phyloP scores from a whole-genome alignment of 2,797 vertebrate species.

The Onychomys arenicola region DNA sequence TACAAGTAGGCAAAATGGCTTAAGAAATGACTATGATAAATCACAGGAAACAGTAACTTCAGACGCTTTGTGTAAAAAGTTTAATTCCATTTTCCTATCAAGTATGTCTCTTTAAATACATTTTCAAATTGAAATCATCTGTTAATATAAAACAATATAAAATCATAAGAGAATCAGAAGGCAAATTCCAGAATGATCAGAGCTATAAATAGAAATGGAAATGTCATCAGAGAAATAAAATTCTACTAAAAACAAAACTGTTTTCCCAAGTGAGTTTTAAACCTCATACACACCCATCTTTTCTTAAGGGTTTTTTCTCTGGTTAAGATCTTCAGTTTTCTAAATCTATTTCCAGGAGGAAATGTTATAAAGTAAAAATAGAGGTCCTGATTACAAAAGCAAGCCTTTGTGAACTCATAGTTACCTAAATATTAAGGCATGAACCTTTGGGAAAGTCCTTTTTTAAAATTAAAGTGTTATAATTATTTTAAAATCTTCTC shows the following conservation, averaged over 20 bases:
- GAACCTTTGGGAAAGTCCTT: background rate
- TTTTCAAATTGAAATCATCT: slow-evolving; percentile 73
- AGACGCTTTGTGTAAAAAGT: background rate
- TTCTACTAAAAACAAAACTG: slow-evolving; percentile 68
- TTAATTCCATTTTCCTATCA: slow-evolving; percentile 64
- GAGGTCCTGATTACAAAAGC: slow-evolving; percentile 40
- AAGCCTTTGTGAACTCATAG: background rate
- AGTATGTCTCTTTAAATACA: slow-evolving; percentile 7
- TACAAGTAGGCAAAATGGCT: slow-evolving; percentile 16
- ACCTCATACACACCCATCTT: slow-evolving; percentile 58
- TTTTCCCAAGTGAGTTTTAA: slow-evolving; percentile 70
- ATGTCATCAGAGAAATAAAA: slow-evolving; percentile 83
- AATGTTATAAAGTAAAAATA: background rate
- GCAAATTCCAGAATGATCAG: slow-evolving; percentile 88
- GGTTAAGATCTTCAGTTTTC: slow-evolving; percentile 16
- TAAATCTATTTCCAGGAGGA: slow-evolving; percentile 30
- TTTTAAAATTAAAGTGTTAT: background rate
- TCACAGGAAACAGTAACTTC: slow-evolving; percentile 40
- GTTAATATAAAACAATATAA: slow-evolving; percentile 77
- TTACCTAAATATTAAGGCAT: background rate
- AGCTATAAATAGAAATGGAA: slow-evolving; percentile 86
- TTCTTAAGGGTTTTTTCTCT: slow-evolving; percentile 58
- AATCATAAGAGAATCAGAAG: slow-evolving; percentile 85
- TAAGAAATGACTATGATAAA: slow-evolving; percentile 53
- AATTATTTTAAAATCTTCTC: background rate